phyloP scores from a whole-genome alignment of 2,888 invertebrate species.

The Philaethria dido region DNA sequence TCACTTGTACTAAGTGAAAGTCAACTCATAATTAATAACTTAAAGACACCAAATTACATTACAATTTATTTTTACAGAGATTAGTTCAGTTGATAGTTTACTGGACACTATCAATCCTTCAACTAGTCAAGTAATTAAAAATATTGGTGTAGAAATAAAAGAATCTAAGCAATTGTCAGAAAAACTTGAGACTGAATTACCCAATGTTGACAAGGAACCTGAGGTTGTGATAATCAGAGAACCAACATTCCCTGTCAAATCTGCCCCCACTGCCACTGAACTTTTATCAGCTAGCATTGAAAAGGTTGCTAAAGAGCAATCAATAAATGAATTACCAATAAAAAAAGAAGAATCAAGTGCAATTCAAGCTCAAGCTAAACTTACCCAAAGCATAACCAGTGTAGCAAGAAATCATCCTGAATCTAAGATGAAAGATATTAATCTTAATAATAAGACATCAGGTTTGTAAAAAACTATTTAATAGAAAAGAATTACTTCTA shows the following conservation, averaged over 20 bases:
- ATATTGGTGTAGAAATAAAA: slow-evolving; percentile 56
- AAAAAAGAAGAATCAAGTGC: slow-evolving; percentile 64
- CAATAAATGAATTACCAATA: slow-evolving; percentile 52
- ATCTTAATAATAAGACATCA: slow-evolving; percentile 70
- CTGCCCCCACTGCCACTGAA: slow-evolving; percentile 67
- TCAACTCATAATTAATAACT: not conserved
- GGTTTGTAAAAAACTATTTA: slow-evolving; percentile 58
- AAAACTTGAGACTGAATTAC: slow-evolving; percentile 53
- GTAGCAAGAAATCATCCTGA: slow-evolving; percentile 68
- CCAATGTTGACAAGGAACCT: slow-evolving; percentile 52
- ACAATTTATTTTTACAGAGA: slow-evolving; percentile 59
- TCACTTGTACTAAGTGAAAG: not conserved
- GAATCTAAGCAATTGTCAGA: slow-evolving; percentile 51
- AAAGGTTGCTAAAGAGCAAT: slow-evolving; percentile 68
- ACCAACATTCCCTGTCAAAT: slow-evolving; percentile 52
- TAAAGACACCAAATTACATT: not conserved
- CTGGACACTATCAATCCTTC: slow-evolving; percentile 67
- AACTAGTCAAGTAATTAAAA: slow-evolving; percentile 73
- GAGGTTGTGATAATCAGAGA: slow-evolving; percentile 58
- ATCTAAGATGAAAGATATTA: slow-evolving; percentile 77
- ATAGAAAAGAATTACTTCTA: slow-evolving; percentile 24
- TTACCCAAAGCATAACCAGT: slow-evolving; percentile 75
- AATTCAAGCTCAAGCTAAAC: slow-evolving; percentile 75
- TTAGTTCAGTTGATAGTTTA: slow-evolving; percentile 74
- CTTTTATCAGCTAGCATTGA: slow-evolving; percentile 74